Base-by-base conservation (phyloP, 1,140 invertebrate genomes). In the Aricia agestis region DNA sequence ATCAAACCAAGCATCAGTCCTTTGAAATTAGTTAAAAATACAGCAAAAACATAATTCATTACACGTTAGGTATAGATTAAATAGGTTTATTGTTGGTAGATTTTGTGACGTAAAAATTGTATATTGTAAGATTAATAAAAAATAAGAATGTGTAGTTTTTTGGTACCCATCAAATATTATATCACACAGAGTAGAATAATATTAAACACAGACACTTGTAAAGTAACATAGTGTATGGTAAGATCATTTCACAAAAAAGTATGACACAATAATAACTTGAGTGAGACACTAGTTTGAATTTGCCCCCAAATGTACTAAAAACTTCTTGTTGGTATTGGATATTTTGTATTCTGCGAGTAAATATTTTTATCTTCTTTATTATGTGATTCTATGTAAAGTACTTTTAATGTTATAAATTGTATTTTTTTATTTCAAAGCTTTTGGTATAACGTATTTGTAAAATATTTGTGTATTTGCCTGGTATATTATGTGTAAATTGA, bases 271-370 rank as follows among this genome's bases (percentile, higher is more conserved):
- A 52, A 52, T 15, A 15, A 52, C 0, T 13, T 4, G 13, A 15
- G 45, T 13, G 45, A 13, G 4, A 52, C 45, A 52, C 45, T 52
- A 52, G 45, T 52, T 52, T 52, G 11, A 52, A 52, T 52, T 52
- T 52, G 45, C 45, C 7, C 45, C 0, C 13, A 36, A 52, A 52
- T 52, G 45, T 52, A 52, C 45, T 52, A 52, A 52, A 52, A 52
- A 13, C 45, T 52, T 52, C 13, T 15, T 52, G 3, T 52, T 79
- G 83, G 78, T 84, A 76, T 81, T 82, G 82, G 76, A 78, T 76
- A 80, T 78, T 76, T 74, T 66, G 25, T 70, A 36, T 69, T 70
- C 68, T 71, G 67, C 77, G 72, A n/a, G n/a, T n/a, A n/a, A n/a
- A n/a, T 75, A 52, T 52, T 52, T 52, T 52, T 4, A 15, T 52